These are phyloP conservation scores for Hermodice carunculata DNA, from an alignment of 2,888 invertebrate genomes.

Conservation along the genomic window DNA sequence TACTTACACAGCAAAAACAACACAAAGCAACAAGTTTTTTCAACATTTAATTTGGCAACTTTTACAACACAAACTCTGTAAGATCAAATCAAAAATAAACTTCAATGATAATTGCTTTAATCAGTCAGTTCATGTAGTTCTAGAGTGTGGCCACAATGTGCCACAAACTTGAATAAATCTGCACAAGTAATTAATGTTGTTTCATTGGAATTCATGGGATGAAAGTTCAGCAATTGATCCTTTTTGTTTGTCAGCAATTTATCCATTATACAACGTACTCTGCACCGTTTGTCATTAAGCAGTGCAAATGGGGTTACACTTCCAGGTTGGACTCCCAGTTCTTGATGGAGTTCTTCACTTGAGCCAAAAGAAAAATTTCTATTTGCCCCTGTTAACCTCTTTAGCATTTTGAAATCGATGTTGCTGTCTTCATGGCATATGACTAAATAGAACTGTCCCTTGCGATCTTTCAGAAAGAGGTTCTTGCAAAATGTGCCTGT, in stretches of 20 bases:
- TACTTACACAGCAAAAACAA: no score
- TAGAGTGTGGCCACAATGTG: conserved; percentile 6
- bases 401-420: conserved; percentile 45
- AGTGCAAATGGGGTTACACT: conserved; percentile 47
- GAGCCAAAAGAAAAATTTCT: conserved; percentile 54
- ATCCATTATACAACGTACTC: not conserved
- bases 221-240: conserved; percentile 9
- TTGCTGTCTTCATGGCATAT: conserved; percentile 45
- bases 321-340: conserved; percentile 42
- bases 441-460: conserved; percentile 48
- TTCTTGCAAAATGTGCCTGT: conserved; percentile 52
- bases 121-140: no score
- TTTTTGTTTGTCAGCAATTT: conserved; percentile 1
- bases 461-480: conserved; percentile 53
- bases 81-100: no score
- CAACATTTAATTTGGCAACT: no score
- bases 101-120: no score
- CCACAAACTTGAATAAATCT: not conserved
- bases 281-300: not conserved
- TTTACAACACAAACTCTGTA: no score
- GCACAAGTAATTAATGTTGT: not conserved
- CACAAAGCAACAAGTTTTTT: no score
- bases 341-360: conserved; percentile 36
- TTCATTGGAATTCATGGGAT: not conserved
- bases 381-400: conserved; percentile 43